Evolutionary conservation across 2,888 invertebrate species (phyloP), one percentile per base, ranked within the genome.

Genomic region (Hydroisotoma schaefferi): DNA sequence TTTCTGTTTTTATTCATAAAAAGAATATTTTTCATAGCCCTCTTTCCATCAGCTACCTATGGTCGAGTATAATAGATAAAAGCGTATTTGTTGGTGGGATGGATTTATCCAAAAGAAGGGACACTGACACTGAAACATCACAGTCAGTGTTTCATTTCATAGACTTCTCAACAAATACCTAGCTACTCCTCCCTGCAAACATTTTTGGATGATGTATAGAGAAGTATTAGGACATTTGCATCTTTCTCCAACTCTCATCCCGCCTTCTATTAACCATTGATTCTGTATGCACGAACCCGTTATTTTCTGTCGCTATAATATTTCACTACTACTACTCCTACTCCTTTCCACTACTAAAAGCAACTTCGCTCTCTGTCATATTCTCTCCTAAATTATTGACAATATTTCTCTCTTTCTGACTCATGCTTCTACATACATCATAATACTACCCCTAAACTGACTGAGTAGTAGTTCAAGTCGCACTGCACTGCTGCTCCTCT

Each of bases 151-250:
- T n/a, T n/a, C n/a, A n/a, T n/a, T n/a, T n/a, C n/a, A n/a, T n/a
- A n/a, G n/a, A n/a, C n/a, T n/a, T n/a, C n/a, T n/a, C n/a, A n/a
- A n/a, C n/a, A n/a, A n/a, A n/a, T n/a, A n/a, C n/a, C n/a, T n/a
- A n/a, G n/a, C n/a, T n/a, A n/a, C n/a, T n/a, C n/a, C n/a, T n/a
- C n/a, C n/a, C n/a, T n/a, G n/a, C n/a, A n/a, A n/a, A n/a, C n/a
- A n/a, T n/a, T n/a, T n/a, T n/a, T n/a, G n/a, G n/a, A n/a, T n/a
- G n/a, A n/a, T n/a, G 20, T 10, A n/a, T 5, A 46, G 23, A 70
- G 65, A 69, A 66, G 66, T 64, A 66, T 69, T 69, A 61, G 64
- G 64, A 61, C 69, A 72, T 72, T 70, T 69, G 69, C 70, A 65
- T 68, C 65, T 68, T 68, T 59, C 59, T 61, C 64, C n/a, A n/a